Conservation (phyloP, 2,113 vertebrate genomes). For the Carassius auratus region DNA sequence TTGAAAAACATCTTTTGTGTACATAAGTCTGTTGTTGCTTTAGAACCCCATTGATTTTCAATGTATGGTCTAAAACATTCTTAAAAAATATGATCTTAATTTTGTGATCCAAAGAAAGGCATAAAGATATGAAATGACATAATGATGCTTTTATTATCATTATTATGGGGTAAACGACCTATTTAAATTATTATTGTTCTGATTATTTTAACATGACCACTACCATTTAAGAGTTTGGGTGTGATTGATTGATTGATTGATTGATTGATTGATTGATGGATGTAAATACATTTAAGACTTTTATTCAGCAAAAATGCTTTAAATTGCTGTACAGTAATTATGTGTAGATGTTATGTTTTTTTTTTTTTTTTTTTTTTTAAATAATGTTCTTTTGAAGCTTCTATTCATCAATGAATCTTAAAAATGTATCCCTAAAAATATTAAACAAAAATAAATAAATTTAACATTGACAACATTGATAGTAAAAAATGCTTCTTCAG, state of each 20-base stretch:
- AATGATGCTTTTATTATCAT: no score
- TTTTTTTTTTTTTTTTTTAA: no score
- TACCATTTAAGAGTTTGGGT: not conserved
- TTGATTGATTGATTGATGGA: no score
- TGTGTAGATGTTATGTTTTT: not conserved
- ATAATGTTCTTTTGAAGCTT: not conserved
- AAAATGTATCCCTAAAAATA: not conserved
- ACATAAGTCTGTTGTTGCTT: not conserved
- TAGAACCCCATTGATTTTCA: not conserved
- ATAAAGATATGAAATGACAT: not conserved
- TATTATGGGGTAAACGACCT: not conserved
- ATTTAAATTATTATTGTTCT: not conserved
- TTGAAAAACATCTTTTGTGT: not conserved
- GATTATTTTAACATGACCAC: not conserved
- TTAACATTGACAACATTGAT: not conserved
- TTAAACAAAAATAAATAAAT: not conserved
- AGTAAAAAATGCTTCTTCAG: not conserved
- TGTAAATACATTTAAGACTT: no score
- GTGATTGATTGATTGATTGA: no score
- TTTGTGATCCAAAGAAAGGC: not conserved
- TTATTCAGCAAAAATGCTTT: not conserved
- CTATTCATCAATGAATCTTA: not conserved
- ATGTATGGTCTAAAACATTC: not conserved
- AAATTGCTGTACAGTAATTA: not conserved
- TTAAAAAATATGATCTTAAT: not conserved